phyloP scores from a whole-genome alignment of 2,113 vertebrate species.

The Pelodiscus sinensis region DNA sequence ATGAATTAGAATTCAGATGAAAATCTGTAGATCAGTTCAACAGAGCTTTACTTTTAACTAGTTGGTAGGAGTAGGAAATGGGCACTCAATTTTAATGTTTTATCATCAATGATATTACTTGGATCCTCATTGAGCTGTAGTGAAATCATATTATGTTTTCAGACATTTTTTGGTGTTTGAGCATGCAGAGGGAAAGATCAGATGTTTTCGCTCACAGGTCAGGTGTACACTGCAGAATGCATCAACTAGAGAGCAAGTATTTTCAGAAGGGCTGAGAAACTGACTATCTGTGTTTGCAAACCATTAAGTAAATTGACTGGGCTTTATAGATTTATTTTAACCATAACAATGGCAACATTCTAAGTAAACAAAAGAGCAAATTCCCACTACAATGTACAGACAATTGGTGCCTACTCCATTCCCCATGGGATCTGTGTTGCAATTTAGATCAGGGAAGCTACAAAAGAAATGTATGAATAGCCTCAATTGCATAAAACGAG shows the following conservation, averaged over 20 bases:
- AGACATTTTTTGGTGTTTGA: not conserved
- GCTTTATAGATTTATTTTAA: not conserved
- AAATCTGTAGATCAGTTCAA: not conserved
- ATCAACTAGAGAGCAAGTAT: not conserved
- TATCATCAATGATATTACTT: not conserved
- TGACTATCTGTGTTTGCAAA: not conserved
- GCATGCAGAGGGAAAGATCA: not conserved
- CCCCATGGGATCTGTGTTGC: not conserved
- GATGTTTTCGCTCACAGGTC: not conserved
- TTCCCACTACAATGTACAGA: not conserved
- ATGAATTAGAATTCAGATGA: not conserved
- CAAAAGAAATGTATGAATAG: not conserved
- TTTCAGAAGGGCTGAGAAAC: not conserved
- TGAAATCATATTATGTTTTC: slow-evolving; percentile 11
- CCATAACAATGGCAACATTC: not conserved
- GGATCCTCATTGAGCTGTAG: not conserved
- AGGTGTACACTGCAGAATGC: not conserved
- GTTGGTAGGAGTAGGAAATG: not conserved
- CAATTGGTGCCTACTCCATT: not conserved
- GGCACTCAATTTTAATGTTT: not conserved
- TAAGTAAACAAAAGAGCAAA: not conserved
- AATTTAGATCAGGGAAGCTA: not conserved
- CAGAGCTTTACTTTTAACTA: not conserved
- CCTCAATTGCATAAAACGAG: not conserved
- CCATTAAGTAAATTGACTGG: not conserved